Percentiles rank a stretch among this genome's conserved stretches.
Conservation (phyloP, 2,797 vertebrate genomes). For the Spinibarbus caldwelli region DNA sequence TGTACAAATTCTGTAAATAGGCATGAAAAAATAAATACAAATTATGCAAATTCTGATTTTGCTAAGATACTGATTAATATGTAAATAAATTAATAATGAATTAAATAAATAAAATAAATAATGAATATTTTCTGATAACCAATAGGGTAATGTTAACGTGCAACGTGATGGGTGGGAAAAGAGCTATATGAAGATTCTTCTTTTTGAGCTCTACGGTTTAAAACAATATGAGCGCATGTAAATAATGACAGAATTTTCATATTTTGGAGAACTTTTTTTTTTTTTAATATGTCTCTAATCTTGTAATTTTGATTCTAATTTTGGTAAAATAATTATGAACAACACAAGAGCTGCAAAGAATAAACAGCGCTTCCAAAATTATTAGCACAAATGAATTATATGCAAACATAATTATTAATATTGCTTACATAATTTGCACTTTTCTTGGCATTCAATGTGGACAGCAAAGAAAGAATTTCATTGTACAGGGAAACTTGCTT, state of each 20-base stretch:
- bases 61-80: neutral
- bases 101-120: neutral
- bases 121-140: neutral
- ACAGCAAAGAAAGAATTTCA: no score
- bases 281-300: neutral
- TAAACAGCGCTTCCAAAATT: neutral
- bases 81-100: neutral
- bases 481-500: no score
- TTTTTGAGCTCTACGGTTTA: neutral
- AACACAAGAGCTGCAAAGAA: neutral
- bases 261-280: neutral
- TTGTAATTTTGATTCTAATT: constrained; percentile 43
- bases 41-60: neutral
- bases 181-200: neutral
- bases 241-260: neutral
- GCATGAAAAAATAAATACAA: neutral
- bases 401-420: no score
- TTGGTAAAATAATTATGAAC: constrained; percentile 45
- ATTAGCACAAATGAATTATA: constrained; percentile 17
- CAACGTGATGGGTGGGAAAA: no score
- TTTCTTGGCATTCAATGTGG: no score
- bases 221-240: neutral
- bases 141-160: no score
- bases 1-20: neutral
- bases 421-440: no score